phyloP scores from a whole-genome alignment of 2,888 invertebrate species.

The Serrognathus titanus region DNA sequence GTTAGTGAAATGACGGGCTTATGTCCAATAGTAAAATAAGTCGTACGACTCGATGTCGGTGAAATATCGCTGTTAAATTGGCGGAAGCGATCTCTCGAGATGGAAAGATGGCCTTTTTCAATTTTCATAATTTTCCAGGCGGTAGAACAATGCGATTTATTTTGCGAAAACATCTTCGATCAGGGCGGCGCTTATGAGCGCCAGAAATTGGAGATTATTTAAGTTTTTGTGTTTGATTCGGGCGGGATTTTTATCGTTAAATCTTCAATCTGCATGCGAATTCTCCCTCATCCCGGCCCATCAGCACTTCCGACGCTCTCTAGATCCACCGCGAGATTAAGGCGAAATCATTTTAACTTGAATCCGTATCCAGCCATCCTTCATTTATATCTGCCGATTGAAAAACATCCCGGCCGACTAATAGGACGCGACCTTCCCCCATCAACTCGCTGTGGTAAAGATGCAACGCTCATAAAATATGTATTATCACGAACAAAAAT shows the following conservation, averaged over 20 bases:
- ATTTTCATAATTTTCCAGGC: conserved; percentile 47
- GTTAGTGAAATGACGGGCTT: conserved; percentile 41
- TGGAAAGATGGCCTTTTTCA: conserved; percentile 38
- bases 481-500: conserved; percentile 50
- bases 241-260: conserved; percentile 31
- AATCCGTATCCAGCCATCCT: conserved; percentile 17
- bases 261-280: conserved; percentile 37
- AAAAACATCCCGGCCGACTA: conserved; percentile 34
- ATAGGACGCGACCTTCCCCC: conserved; percentile 23
- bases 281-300: conserved; percentile 48
- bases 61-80: conserved; percentile 47
- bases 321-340: conserved; percentile 33
- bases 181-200: conserved; percentile 17
- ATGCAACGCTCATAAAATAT: conserved; percentile 48
- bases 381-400: conserved; percentile 35
- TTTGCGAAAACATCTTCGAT: background rate
- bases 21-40: conserved; percentile 42
- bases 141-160: conserved; percentile 35
- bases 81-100: conserved; percentile 39
- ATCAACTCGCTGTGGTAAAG: conserved; percentile 23
- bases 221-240: conserved; percentile 17
- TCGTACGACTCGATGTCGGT: conserved; percentile 27
- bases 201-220: conserved; percentile 21
- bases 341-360: conserved; percentile 3
- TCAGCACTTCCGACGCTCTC: conserved; percentile 25